phyloP scores from a whole-genome alignment of 2,888 invertebrate species.

The Leptogaster cylindrica region DNA sequence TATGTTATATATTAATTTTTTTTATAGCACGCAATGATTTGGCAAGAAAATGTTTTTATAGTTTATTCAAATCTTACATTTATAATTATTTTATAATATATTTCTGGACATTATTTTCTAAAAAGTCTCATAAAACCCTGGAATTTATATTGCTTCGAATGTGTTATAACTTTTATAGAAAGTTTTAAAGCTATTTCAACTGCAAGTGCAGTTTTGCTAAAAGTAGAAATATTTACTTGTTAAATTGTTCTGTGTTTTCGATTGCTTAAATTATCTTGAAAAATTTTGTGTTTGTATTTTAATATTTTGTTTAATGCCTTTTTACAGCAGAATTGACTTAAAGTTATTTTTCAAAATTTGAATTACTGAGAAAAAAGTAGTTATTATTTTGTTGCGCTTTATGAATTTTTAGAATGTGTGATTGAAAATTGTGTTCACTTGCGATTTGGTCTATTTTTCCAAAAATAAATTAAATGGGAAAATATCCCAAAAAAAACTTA shows the following conservation, averaged over 20 bases:
- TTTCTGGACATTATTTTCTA: slow-evolving; percentile 28
- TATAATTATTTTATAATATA: slow-evolving; percentile 10
- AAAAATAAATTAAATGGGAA: too few species aligned
- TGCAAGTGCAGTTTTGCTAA: slow-evolving; percentile 34
- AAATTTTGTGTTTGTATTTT: neutral
- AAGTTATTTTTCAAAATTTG: slow-evolving; percentile 11
- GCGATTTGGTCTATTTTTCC: too few species aligned
- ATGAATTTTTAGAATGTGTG: too few species aligned
- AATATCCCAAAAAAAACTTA: too few species aligned
- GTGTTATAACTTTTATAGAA: slow-evolving; percentile 33
- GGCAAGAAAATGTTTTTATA: slow-evolving; percentile 42
- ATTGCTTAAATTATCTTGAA: too few species aligned
- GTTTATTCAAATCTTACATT: neutral
- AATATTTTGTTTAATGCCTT: neutral
- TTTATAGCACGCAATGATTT: slow-evolving; percentile 45
- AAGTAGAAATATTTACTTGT: slow-evolving; percentile 21
- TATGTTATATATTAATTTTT: slow-evolving; percentile 37
- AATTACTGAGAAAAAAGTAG: too few species aligned
- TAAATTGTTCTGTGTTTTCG: slow-evolving; percentile 5
- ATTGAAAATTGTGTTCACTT: too few species aligned
- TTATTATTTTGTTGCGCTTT: too few species aligned
- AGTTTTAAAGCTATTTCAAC: slow-evolving; percentile 35
- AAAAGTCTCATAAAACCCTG: slow-evolving; percentile 46
- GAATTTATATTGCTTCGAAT: slow-evolving; percentile 43
- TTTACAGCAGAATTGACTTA: slow-evolving; percentile 25